Evolutionary conservation across 30 jellyfish, hydroid and myxozoan species (phyloP).

Genomic region (Sanderia malayensis): DNA sequence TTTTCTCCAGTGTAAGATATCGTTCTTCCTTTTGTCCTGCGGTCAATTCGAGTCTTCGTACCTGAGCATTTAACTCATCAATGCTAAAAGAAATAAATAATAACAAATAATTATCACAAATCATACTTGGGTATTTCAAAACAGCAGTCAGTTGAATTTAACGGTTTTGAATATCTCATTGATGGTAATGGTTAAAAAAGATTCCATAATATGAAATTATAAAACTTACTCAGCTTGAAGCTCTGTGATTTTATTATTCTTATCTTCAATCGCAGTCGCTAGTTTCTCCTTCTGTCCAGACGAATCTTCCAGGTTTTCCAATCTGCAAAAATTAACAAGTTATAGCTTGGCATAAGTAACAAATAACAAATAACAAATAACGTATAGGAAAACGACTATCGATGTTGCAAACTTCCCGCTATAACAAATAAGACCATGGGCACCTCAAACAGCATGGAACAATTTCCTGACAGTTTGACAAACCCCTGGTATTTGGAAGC

Average conservation of each 20-base stretch:
- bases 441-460: too few relatives aligned
- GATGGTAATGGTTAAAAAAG: background rate
- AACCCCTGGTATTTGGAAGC: too few relatives aligned
- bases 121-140: too few relatives aligned
- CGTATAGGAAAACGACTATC: too few relatives aligned
- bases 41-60: slow-evolving; percentile 52
- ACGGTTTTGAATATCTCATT: background rate
- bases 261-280: slow-evolving; percentile 61
- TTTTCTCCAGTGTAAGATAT: slow-evolving; percentile 64
- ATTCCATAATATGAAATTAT: background rate
- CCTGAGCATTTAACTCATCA: slow-evolving; percentile 56
- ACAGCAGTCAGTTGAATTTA: too few relatives aligned
- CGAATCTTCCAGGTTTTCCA: slow-evolving; percentile 67
- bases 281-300: slow-evolving; percentile 55
- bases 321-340: too few relatives aligned
- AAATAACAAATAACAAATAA: too few relatives aligned
- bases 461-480: too few relatives aligned
- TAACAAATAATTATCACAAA: too few relatives aligned
- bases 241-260: slow-evolving; percentile 43
- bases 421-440: too few relatives aligned
- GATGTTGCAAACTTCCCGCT: too few relatives aligned
- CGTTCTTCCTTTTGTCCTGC: slow-evolving; percentile 80
- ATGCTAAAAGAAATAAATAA: slow-evolving; percentile 25
- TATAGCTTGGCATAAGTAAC: too few relatives aligned
- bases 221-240: slow-evolving; percentile 66